Conservation (phyloP, 2,797 vertebrate species). For the Phylloscopus collybita region DNA sequence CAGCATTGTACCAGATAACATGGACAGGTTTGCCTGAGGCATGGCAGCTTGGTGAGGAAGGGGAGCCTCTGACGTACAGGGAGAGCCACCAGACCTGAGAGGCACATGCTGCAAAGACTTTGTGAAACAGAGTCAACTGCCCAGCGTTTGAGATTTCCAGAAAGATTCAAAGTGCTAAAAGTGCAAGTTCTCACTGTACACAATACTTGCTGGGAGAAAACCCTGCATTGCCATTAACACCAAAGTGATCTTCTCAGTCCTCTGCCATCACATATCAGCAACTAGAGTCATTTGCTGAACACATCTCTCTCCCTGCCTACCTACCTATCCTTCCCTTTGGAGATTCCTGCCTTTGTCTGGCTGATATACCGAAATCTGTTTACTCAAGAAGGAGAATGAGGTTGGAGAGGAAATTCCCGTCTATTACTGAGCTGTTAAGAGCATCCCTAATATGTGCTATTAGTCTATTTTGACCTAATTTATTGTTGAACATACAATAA, state of each 20-base stretch:
- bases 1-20: neutral
- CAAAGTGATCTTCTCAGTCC: neutral
- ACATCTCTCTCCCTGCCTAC: neutral
- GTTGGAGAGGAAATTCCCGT: neutral
- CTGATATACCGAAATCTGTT: neutral
- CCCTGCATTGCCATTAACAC: neutral
- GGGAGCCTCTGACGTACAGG: neutral
- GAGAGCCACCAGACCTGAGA: neutral
- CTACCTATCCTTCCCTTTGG: neutral
- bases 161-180: neutral
- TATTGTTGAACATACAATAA: conserved; percentile 56
- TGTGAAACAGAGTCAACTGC: neutral
- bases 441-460: conserved; percentile 42
- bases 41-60: neutral
- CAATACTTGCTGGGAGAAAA: neutral
- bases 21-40: neutral
- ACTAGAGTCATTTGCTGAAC: conserved; percentile 4
- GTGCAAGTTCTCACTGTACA: neutral
- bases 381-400: conserved; percentile 12
- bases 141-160: neutral
- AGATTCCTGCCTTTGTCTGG: neutral
- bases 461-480: conserved; percentile 62
- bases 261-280: neutral
- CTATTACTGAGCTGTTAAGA: conserved; percentile 46
- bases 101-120: neutral